Conservation (phyloP, 2,888 invertebrate genomes). For the Eupithecia abbreviata region DNA sequence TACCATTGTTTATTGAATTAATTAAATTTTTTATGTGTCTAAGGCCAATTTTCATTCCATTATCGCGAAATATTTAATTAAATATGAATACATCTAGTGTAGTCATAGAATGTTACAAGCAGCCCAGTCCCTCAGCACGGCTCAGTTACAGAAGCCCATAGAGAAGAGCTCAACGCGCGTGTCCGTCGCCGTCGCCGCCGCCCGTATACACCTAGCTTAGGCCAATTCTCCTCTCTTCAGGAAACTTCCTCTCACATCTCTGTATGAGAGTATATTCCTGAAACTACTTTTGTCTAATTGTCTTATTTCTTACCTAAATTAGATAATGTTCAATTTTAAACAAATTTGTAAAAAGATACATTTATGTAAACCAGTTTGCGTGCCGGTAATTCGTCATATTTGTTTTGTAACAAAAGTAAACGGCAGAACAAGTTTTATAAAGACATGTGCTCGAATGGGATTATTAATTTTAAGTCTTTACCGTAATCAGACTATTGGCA, state of each 20-base stretch:
- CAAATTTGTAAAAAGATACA: too few species aligned
- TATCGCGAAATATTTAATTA: not conserved
- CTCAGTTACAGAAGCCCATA: constrained; percentile 2
- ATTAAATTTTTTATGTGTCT: not conserved
- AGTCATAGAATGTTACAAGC: not conserved
- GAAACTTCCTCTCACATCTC: not conserved
- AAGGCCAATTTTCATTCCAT: not conserved
- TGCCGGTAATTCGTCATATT: too few species aligned
- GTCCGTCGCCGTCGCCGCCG: constrained; percentile 7
- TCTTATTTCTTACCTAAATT: too few species aligned
- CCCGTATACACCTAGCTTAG: not conserved
- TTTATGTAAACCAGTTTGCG: too few species aligned
- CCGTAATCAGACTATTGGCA: too few species aligned
- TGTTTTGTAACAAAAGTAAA: too few species aligned
- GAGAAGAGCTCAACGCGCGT: constrained; percentile 47
- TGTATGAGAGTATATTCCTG: not conserved
- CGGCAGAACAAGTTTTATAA: too few species aligned
- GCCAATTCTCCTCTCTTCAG: not conserved
- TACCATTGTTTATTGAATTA: not conserved
- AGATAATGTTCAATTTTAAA: too few species aligned
- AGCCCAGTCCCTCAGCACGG: too few species aligned
- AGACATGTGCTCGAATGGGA: too few species aligned
- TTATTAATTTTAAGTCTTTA: too few species aligned
- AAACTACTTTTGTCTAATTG: not conserved
- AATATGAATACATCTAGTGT: not conserved